These are phyloP conservation scores for Lamellibrachia satsuma DNA, from an alignment of 2,888 invertebrate species.

Conservation along the genomic window DNA sequence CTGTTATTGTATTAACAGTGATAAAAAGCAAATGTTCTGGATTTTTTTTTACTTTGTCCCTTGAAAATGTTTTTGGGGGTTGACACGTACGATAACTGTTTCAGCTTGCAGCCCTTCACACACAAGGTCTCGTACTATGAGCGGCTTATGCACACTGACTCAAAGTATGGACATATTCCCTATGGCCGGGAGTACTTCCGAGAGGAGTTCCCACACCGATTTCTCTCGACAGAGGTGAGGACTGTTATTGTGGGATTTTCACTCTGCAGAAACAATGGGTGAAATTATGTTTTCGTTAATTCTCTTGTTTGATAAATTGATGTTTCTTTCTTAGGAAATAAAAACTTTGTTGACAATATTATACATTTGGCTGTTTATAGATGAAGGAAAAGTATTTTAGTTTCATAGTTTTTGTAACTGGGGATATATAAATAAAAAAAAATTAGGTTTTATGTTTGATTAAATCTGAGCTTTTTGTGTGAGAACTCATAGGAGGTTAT, in stretches of 20 bases:
- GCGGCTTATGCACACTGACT: constrained; percentile 56
- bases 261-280: background rate
- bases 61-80: too few relatives aligned
- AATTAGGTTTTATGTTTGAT: background rate
- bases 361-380: background rate
- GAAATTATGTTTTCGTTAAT: background rate
- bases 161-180: constrained; percentile 56
- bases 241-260: background rate
- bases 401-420: background rate
- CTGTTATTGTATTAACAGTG: too few relatives aligned
- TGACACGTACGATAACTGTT: background rate
- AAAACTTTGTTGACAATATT: background rate
- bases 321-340: background rate
- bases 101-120: constrained; percentile 48
- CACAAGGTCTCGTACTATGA: constrained; percentile 49
- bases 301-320: too few relatives aligned
- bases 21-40: too few relatives aligned
- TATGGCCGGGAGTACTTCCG: constrained; percentile 62
- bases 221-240: constrained; percentile 50
- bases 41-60: too few relatives aligned
- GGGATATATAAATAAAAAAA: background rate
- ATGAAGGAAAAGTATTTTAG: background rate
- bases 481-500: background rate
- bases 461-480: background rate
- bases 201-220: constrained; percentile 53